Evolutionary conservation across 2,113 vertebrate genomes (phyloP), one percentile per base, ranked within the genome.

Genomic region (Raphicerus campestris): DNA sequence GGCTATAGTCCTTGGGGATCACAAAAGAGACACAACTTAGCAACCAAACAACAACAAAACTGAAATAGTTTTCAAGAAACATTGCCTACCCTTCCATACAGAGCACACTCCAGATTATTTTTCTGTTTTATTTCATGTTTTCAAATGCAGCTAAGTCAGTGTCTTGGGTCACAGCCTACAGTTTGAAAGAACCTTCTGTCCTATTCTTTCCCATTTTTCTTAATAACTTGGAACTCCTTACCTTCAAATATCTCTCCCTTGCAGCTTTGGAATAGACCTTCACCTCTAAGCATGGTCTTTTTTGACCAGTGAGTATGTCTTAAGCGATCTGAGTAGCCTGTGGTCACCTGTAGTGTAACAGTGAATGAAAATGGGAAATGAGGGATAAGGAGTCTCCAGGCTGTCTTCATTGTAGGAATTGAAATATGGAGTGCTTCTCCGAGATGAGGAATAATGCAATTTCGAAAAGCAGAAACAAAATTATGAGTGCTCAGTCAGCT

Each of bases 191-290:
- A 47, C 42, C 16, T 82, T 28, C 51, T 56, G 4, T 39, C 61
- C 32, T 91, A 7, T 83, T 17, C 24, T 93, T 26, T 75, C 32
- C 51, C n/a, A 26, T 89, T 96, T 97, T 96, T 91, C 90, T 70
- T 77, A 89, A 63, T 63, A 75, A 51, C 58, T 87, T 90, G 10
- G 9, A 42, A 93, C 39, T 90, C n/a, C 28, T 85, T 63, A 66
- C 61, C 15, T 7, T 91, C 47, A 85, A 2, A 61, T 93, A 15
- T 78, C 66, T 63, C 26, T 93, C 26, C 47, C 32, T 75, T 63
- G 19, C 73, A 70, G 32, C 51, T 92, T 95, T 93, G 28, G 39
- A 92, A 51, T 63, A 87, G 45, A 47, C 10, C 63, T 63, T 89
- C 20, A 63, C 6, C 4, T 86, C 24, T 95, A 60, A 88, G 58